phyloP scores from a whole-genome alignment of 2,113 vertebrate genomes.

The Cyprinodon brontotheroides region DNA sequence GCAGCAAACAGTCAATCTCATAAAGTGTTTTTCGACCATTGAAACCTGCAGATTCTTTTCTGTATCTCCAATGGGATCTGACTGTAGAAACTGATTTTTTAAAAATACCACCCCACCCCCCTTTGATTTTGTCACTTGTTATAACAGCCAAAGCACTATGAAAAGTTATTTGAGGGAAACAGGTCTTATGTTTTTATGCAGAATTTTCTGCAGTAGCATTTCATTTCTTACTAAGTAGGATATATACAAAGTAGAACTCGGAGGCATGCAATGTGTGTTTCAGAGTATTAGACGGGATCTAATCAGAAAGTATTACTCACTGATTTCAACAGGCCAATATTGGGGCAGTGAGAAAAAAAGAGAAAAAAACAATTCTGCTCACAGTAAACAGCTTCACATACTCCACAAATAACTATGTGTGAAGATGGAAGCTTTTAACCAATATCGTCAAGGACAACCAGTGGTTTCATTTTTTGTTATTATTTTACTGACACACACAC shows the following conservation, averaged over 20 bases:
- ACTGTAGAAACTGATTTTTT: conserved; percentile 26
- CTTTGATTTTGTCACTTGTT: conserved; percentile 30
- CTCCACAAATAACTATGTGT: conserved; percentile 41
- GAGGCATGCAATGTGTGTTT: not conserved
- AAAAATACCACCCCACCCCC: not conserved
- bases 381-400: conserved; percentile 32
- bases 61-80: not conserved
- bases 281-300: conserved; percentile 19
- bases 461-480: conserved; percentile 26
- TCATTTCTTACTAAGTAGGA: conserved; percentile 41
- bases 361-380: conserved; percentile 32
- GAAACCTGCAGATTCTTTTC: not conserved
- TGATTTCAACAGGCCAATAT: conserved; percentile 44
- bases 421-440: conserved; percentile 58
- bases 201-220: conserved; percentile 35
- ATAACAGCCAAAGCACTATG: conserved; percentile 26
- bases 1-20: conserved; percentile 13
- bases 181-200: conserved; percentile 41
- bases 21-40: conserved; percentile 18
- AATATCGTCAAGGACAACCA: conserved; percentile 33
- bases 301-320: conserved; percentile 41
- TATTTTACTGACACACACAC: conserved; percentile 9
- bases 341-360: conserved; percentile 17
- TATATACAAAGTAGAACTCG: conserved; percentile 19
- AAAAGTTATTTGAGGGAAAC: conserved; percentile 41